Evolutionary conservation across 1,140 invertebrate species (phyloP).

Genomic region (Augochlora pura): DNA sequence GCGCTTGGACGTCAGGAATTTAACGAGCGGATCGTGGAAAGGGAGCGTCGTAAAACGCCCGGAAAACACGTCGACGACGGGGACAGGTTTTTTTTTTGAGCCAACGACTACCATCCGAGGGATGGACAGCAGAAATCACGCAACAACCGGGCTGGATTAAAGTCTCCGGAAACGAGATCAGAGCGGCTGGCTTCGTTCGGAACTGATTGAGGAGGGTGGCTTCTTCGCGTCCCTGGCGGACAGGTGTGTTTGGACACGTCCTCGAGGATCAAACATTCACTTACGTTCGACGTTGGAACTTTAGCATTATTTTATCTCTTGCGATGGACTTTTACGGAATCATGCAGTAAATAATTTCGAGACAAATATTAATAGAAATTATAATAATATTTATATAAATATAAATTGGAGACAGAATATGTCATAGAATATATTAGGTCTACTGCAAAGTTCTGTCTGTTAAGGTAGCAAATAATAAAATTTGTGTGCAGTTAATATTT

Average conservation of each 20-base stretch:
- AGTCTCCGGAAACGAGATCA: conserved; percentile 5
- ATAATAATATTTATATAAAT: too few relatives aligned
- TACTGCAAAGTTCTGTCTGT: too few relatives aligned
- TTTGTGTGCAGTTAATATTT: too few relatives aligned
- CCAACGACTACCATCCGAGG: too few relatives aligned
- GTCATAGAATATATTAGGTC: too few relatives aligned
- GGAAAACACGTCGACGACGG: neutral
- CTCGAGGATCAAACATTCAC: neutral
- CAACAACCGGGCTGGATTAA: conserved; percentile 4
- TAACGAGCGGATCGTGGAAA: neutral
- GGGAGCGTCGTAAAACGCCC: neutral
- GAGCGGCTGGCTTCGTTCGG: conserved; percentile 5
- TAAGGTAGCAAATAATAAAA: too few relatives aligned
- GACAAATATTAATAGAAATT: too few relatives aligned
- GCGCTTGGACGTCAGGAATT: neutral
- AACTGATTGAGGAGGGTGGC: conserved; percentile 24
- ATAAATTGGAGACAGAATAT: too few relatives aligned
- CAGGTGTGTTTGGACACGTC: conserved; percentile 14
- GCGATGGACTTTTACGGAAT: neutral
- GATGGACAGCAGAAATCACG: conserved; percentile 15
- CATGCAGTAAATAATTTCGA: neutral
- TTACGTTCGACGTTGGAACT: too few relatives aligned
- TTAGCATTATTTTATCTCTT: neutral
- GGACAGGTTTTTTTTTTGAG: neutral
- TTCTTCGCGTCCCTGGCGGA: neutral